Evolutionary conservation across 2,797 vertebrate species (phyloP).

Genomic region (Bovichtus diacanthus): DNA sequence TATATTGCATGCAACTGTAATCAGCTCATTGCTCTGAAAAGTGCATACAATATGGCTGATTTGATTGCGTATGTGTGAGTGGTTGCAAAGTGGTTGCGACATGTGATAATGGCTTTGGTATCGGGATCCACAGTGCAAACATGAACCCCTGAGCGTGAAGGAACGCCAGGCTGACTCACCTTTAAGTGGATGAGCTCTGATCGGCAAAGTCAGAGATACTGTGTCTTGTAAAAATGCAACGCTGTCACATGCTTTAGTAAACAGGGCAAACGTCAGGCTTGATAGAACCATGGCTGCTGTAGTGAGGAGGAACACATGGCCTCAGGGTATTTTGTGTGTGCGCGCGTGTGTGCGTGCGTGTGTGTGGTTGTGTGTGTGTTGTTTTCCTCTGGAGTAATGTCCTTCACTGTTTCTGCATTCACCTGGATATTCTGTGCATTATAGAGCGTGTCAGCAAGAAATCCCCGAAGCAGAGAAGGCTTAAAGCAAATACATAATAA

Average conservation of each 20-base stretch:
- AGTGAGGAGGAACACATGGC: conserved; percentile 64
- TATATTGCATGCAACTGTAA: conserved; percentile 22
- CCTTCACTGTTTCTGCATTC: conserved; percentile 74
- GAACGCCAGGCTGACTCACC: conserved; percentile 19
- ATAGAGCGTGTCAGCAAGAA: conserved; percentile 72
- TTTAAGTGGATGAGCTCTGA: conserved; percentile 35
- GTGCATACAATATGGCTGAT: conserved; percentile 31
- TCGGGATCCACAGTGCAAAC: not conserved
- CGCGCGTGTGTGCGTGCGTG: conserved; percentile 19
- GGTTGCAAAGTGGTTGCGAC: conserved; percentile 27
- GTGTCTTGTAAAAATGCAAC: conserved; percentile 48
- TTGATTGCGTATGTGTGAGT: conserved; percentile 24
- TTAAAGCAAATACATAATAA: conserved; percentile 79
- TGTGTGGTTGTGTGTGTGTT: conserved; percentile 35
- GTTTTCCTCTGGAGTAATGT: conserved; percentile 66
- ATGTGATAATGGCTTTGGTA: conserved; percentile 22
- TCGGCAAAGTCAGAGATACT: conserved; percentile 48
- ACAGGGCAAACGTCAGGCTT: conserved; percentile 60
- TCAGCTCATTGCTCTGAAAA: conserved; percentile 15
- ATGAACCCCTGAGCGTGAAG: not conserved
- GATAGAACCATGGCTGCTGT: conserved; percentile 46
- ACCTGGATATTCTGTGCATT: conserved; percentile 70
- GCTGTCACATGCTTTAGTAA: conserved; percentile 62
- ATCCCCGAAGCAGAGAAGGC: conserved; percentile 59
- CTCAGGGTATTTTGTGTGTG: conserved; percentile 47